phyloP scores from a whole-genome alignment of 1,140 invertebrate species.

The Anastatus disparis region DNA sequence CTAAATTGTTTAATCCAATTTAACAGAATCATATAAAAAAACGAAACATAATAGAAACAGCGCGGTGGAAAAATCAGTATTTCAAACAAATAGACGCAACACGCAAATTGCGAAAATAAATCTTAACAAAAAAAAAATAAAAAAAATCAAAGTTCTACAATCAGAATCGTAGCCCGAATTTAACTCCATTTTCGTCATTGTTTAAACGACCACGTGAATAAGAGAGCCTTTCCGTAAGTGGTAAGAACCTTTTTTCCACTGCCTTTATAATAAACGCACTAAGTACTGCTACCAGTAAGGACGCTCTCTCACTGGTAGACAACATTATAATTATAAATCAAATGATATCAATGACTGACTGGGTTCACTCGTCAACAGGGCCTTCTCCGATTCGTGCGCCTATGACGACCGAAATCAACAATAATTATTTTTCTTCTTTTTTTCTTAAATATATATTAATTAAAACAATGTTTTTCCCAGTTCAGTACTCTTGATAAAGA shows the following conservation, averaged over 20 bases:
- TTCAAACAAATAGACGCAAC: conserved; percentile 45
- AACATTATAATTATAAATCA: conserved; percentile 37
- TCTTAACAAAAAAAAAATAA: conserved; percentile 47
- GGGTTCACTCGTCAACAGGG: conserved; percentile 30
- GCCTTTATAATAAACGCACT: conserved; percentile 32
- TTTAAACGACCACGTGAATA: conserved; percentile 42
- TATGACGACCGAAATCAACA: conserved; percentile 37
- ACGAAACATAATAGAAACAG: conserved; percentile 40
- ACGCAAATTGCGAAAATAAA: conserved; percentile 43
- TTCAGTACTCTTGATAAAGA: conserved; percentile 40
- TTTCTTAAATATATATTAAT: conserved; percentile 36
- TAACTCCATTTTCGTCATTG: conserved; percentile 47
- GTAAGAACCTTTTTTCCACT: conserved; percentile 31
- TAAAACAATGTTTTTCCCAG: conserved; percentile 40
- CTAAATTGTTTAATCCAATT: conserved; percentile 56
- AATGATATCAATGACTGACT: conserved; percentile 38
- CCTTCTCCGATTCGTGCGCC: conserved; percentile 31
- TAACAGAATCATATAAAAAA: conserved; percentile 59
- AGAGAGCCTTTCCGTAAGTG: conserved; percentile 8
- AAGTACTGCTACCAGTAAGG: conserved; percentile 25
- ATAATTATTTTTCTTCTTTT: conserved; percentile 37
- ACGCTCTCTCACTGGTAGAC: conserved; percentile 13
- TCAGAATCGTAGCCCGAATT: conserved; percentile 49
- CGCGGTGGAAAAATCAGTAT: conserved; percentile 39
- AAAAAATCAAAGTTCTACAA: conserved; percentile 48